phyloP scores from a whole-genome alignment of 2,797 vertebrate genomes.

The Sciaenops ocellatus region DNA sequence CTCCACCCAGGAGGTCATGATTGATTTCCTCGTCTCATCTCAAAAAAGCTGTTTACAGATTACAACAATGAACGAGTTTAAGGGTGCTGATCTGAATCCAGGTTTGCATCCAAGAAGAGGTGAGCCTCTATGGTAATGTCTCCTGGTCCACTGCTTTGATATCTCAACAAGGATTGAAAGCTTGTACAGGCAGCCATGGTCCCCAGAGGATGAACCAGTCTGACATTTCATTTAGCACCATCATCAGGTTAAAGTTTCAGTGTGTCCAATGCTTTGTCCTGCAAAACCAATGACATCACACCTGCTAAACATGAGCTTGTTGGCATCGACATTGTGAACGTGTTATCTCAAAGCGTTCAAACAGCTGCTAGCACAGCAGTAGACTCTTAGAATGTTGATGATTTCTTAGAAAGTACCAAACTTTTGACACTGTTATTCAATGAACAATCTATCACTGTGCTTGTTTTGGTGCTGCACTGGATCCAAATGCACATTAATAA shows the following conservation, averaged over 20 bases:
- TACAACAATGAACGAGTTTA: background rate
- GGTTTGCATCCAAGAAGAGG: background rate
- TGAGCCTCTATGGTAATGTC: background rate
- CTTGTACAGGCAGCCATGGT: background rate
- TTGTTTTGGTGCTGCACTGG: background rate
- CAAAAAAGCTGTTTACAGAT: background rate
- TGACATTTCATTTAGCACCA: background rate
- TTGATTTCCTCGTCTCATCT: background rate
- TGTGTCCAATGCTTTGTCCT: background rate
- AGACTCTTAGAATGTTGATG: background rate
- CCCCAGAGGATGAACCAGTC: background rate
- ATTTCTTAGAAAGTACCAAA: background rate
- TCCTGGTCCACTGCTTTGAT: background rate
- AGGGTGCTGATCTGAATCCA: background rate
- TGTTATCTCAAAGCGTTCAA: background rate
- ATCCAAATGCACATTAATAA: background rate
- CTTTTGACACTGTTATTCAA: background rate
- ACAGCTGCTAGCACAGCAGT: background rate
- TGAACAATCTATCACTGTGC: background rate
- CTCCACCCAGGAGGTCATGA: background rate
- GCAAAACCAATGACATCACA: background rate
- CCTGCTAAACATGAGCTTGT: background rate
- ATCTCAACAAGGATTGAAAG: background rate
- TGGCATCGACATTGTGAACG: background rate
- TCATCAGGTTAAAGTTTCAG: background rate